phyloP scores from a whole-genome alignment of 2,797 vertebrate species.

The Sebastes itinus region DNA sequence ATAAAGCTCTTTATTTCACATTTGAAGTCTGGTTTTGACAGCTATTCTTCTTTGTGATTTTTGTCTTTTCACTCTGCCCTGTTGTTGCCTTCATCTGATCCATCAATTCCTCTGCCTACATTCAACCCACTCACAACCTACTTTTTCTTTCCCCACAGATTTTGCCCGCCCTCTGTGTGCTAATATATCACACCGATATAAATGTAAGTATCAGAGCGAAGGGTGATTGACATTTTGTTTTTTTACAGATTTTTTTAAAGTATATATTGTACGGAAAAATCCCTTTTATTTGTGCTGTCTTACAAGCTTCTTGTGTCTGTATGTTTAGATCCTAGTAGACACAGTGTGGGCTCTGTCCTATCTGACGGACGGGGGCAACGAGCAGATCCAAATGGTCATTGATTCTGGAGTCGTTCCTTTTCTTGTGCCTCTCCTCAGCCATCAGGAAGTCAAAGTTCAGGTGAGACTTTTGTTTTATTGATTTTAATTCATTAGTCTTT shows the following conservation, averaged over 20 bases:
- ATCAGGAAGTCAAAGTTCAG: constrained; percentile 99
- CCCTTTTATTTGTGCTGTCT: background rate
- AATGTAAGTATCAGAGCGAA: constrained; percentile 88
- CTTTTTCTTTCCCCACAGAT: constrained; percentile 83
- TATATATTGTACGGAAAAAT: background rate
- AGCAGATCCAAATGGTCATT: constrained; percentile 99
- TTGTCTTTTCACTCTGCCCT: background rate
- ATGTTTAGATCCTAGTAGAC: constrained; percentile 94
- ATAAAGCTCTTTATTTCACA: constrained; percentile 21
- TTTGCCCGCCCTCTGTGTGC: constrained; percentile 96
- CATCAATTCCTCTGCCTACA: constrained; percentile 6
- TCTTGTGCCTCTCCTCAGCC: constrained; percentile 97
- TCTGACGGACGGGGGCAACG: constrained; percentile 97
- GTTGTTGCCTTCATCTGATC: constrained; percentile 28
- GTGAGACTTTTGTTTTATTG: constrained; percentile 72
- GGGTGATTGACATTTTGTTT: background rate
- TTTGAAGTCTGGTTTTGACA: constrained; percentile 50
- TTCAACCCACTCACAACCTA: constrained; percentile 45
- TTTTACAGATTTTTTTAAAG: background rate
- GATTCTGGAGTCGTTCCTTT: constrained; percentile 98
- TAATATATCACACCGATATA: constrained; percentile 99
- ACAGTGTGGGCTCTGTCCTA: constrained; percentile 99
- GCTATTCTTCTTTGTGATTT: background rate
- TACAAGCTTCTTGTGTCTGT: background rate
- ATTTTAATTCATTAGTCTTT: background rate